Base-by-base conservation (phyloP, 2,113 vertebrate genomes). In the Chrysochloris asiatica region DNA sequence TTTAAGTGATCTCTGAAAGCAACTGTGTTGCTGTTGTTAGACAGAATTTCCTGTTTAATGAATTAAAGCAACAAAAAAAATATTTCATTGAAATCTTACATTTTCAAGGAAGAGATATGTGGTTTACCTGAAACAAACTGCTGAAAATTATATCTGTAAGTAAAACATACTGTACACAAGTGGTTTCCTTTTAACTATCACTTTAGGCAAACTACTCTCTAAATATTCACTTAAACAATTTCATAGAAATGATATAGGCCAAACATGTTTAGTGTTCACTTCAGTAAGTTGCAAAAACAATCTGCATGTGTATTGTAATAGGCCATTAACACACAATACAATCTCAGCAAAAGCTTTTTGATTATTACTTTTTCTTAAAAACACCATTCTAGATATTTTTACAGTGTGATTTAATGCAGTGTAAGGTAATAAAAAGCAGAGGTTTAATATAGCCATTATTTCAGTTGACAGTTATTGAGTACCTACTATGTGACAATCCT, bases 1-100 rank as follows among this genome's bases (percentile, higher is more conserved):
- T 97, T 97, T 96, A 95, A 97, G 91, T 93, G 95, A 97, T 97
- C 97, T 94, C 95, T 97, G 96, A 97, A 97, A 97, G 93, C 92
- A 87, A 88, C 92, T 91, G 61, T 91, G 84, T 95, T 96, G 93
- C 96, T 95, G 59, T 96, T 96, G 85, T 96, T 96, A 97, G 93
- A 95, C 90, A 95, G 96, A 96, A 97, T 97, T 97, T 97, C 95
- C 94, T 96, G 90, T 90, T 95, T 94, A 94, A 97, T 93, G 95
- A 97, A 97, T 97, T 84, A 86, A 96, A 92, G 92, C 71, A 54
- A 45, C 95, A 96, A 96, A 97, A 96, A 95, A 93, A 61, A 61
- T 3, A 61, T 26, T 43, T 93, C 95, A 95, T 92, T 72, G 22
- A 88, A 82, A 77, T 30, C 16, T 16, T 52, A 30, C 56, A 30